Evolutionary conservation across 2,888 invertebrate species (phyloP), one percentile per base, ranked within the genome.

Genomic region (Digitonthophagus gazella): DNA sequence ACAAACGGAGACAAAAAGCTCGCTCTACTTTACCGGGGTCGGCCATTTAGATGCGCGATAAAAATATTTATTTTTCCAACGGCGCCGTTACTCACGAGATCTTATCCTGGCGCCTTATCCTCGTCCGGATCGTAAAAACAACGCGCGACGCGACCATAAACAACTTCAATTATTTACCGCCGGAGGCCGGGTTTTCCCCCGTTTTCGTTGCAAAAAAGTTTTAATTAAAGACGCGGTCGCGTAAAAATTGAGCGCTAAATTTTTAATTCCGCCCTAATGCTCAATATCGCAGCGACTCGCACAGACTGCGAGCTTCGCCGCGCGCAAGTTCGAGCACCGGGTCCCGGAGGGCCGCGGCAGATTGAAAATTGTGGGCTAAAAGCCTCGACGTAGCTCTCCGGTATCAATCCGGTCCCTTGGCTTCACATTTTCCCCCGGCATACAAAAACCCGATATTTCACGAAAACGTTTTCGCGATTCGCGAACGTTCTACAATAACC

Each of bases 91-190:
- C 28, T 44, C 28, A 44, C 11, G 28, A 44, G 28, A 44, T 44
- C 28, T 44, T 44, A 44, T 44, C 28, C 28, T 22, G 28, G 28
- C 1, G 28, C 11, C 28, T 44, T 44, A 44, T 44, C 28, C 28
- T 44, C 8, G 28, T 44, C 8, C 8, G 6, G 28, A 44, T 44
- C 28, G 19, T 61, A 19, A 61, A 19, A 19, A 19, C 18, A 18
- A 15, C 18, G 61, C 15, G 18, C 61, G 61, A n/a, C 61, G 15
- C 61, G 18, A 19, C 61, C 18, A 61, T 61, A 61, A 19, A 18
- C 61, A 16, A 20, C 61, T 44, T 44, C 28, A 44, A 44, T 44
- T 44, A 44, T 44, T 44, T n/a, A 61, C 16, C 8, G 18, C 61
- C 4, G 3, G n/a, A 4, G 3, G 16, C 19, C n/a, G 57, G 15